These are phyloP conservation scores for Apamea monoglypha DNA, from an alignment of 2,888 invertebrate genomes.

Conservation along the genomic window DNA sequence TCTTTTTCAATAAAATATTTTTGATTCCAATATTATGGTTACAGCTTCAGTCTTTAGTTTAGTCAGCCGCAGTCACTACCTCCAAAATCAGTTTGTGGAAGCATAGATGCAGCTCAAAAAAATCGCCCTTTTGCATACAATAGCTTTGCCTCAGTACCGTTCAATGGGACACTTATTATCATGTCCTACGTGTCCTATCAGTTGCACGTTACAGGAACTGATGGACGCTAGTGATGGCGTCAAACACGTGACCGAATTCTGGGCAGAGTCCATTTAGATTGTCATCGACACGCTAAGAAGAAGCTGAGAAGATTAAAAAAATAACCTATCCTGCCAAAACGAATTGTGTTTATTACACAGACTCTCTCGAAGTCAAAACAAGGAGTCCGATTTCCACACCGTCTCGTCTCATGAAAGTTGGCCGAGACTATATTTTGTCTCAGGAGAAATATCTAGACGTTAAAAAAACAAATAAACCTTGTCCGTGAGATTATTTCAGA, in stretches of 20 bases:
- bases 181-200: no score
- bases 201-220: no score
- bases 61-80: background rate
- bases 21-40: background rate
- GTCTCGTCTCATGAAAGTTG: background rate
- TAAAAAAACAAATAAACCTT: constrained; percentile 25
- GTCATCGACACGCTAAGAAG: no score
- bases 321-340: background rate
- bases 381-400: background rate
- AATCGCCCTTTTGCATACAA: background rate
- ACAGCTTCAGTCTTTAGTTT: background rate
- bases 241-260: no score
- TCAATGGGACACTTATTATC: no score
- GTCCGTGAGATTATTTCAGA: constrained; percentile 31
- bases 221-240: no score
- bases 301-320: no score
- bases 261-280: no score
- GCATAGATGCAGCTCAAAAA: background rate
- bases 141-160: background rate
- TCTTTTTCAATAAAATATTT: background rate
- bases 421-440: background rate
- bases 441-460: background rate
- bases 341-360: background rate
- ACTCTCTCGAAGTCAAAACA: background rate
- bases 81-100: background rate